phyloP scores from a whole-genome alignment of 2,797 vertebrate genomes.

The Chaetophractus vellerosus region DNA sequence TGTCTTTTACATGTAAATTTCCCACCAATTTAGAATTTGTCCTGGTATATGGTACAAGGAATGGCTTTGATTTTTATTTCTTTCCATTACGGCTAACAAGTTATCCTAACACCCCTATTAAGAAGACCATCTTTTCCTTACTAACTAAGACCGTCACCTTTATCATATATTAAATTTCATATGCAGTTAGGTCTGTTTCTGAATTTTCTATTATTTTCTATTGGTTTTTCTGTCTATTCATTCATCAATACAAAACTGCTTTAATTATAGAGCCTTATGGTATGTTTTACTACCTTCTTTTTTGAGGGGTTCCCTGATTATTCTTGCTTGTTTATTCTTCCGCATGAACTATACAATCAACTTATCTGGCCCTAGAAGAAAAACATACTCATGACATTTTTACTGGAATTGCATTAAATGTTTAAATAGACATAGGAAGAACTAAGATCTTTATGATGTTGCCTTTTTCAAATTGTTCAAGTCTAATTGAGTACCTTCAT shows the following conservation, averaged over 20 bases:
- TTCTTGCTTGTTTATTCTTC: slow-evolving; percentile 6
- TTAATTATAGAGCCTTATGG: not conserved
- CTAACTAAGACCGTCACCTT: not conserved
- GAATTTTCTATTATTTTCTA: not conserved
- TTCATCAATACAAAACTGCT: not conserved
- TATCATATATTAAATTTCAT: not conserved
- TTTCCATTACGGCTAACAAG: not conserved
- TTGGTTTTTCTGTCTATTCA: not conserved
- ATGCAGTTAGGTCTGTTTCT: not conserved
- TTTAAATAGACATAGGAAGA: slow-evolving; percentile 11
- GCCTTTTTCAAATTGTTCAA: slow-evolving; percentile 40
- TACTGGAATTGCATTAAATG: not conserved
- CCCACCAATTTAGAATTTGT: slow-evolving; percentile 14
- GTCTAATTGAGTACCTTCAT: slow-evolving; percentile 34
- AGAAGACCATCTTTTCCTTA: not conserved
- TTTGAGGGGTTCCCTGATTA: not conserved
- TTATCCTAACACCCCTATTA: not conserved
- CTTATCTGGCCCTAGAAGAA: slow-evolving; percentile 6
- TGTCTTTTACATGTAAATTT: slow-evolving; percentile 16
- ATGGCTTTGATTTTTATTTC: not conserved
- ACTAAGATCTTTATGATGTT: not conserved
- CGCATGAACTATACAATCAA: not conserved
- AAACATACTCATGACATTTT: not conserved
- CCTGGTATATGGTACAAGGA: not conserved
- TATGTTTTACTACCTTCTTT: slow-evolving; percentile 28